Evolutionary conservation across 2,797 vertebrate genomes (phyloP), one percentile per base, ranked within the genome.

Genomic region (Sciaenops ocellatus): DNA sequence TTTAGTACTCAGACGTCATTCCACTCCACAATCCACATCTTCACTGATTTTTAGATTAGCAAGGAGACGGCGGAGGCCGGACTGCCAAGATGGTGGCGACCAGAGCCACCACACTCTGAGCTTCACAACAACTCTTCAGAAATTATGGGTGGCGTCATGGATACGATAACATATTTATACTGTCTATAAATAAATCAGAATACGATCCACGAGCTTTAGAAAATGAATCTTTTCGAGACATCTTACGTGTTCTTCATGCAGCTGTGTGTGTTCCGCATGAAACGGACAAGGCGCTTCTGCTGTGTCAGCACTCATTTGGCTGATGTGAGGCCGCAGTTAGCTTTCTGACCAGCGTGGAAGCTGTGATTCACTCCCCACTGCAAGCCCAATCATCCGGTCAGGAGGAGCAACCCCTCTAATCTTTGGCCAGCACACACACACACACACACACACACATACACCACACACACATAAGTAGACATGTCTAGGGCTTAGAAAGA

Each of bases 361-460:
- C 67, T 73, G 69, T 90, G 87, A 90, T 54, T 80, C 85, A 82
- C 76, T 54, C 81, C 60, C 17, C 5, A 48, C 51, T 24, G 63
- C 15, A 44, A 67, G 69, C 76, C 26, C 56, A 55, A 76, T 47
- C 69, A 78, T 78, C 62, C 15, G 34, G 67, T 74, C 64, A 62
- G 66, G 56, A 75, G 65, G 61, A 80, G 42, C 71, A 76, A 57
- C 67, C 74, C 54, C 63, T 68, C 30, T 30, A 18, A 38, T 68
- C 24, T 47, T 7, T 61, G 50, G 15, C 13, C 4, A 16, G 41
- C 65, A 57, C 78, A 34, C 22, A 67, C 55, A 57, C 56, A 68
- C 59, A 38, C 28, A 30, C 34, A 64, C 61, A 68, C 70, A 63
- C 28, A 30, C 34, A 64, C 61, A 68, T 66, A 63, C 24, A 76